Conservation (phyloP, 2,113 vertebrate genomes). For the Haemorhous mexicanus region DNA sequence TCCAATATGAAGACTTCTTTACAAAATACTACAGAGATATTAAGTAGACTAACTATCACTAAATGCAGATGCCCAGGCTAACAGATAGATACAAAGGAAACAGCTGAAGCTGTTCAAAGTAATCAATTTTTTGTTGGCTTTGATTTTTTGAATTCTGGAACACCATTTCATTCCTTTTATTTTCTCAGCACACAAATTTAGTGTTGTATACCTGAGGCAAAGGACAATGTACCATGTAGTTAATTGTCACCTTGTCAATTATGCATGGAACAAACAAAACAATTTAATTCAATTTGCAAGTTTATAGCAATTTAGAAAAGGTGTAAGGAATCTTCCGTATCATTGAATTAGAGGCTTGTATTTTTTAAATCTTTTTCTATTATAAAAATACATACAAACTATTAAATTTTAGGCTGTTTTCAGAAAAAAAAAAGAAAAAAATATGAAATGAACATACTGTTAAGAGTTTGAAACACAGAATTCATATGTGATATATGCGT, state of each 20-base stretch:
- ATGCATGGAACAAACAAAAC: constrained; percentile 35
- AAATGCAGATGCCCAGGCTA: background rate
- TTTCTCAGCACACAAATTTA: constrained; percentile 9
- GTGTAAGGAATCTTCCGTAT: background rate
- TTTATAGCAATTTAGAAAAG: constrained; percentile 4
- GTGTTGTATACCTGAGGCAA: constrained; percentile 14
- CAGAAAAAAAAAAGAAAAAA: background rate
- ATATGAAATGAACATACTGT: fast-evolving
- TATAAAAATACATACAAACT: background rate
- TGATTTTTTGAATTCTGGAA: background rate
- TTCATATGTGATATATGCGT: fast-evolving
- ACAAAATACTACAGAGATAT: background rate
- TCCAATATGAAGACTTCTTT: background rate
- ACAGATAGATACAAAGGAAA: background rate
- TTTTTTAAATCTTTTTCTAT: background rate
- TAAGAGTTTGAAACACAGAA: background rate
- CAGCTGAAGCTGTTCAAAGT: background rate
- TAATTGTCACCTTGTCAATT: constrained; percentile 47
- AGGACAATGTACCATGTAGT: constrained; percentile 1
- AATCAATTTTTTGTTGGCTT: background rate
- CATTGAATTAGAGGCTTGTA: background rate
- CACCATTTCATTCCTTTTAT: background rate
- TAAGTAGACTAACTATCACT: background rate
- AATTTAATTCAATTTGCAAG: constrained; percentile 14
- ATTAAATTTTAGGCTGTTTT: background rate